Evolutionary conservation across 2,797 vertebrate species (phyloP).

Genomic region (Falco peregrinus): DNA sequence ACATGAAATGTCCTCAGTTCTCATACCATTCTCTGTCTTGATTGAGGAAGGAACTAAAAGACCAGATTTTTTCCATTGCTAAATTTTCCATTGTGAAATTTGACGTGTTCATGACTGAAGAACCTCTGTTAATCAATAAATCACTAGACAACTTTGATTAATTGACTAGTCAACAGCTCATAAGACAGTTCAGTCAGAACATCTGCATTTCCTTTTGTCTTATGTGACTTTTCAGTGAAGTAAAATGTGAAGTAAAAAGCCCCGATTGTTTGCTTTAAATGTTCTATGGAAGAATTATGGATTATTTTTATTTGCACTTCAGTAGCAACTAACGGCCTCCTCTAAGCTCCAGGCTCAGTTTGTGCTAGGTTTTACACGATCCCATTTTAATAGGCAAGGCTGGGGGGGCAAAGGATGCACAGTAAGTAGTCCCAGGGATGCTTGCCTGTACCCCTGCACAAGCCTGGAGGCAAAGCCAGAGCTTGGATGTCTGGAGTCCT

Average conservation of each 20-base stretch:
- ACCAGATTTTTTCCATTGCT: slow-evolving; percentile 68
- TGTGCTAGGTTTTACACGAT: slow-evolving; percentile 9
- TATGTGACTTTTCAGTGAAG: slow-evolving; percentile 37
- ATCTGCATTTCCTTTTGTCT: slow-evolving; percentile 64
- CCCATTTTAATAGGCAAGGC: neutral
- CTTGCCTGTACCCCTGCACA: rapidly evolving
- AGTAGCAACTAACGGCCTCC: slow-evolving; percentile 31
- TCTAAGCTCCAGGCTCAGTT: slow-evolving; percentile 6
- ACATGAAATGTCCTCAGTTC: slow-evolving; percentile 21
- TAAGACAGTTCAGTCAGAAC: slow-evolving; percentile 53
- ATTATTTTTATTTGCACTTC: slow-evolving; percentile 56
- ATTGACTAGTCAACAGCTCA: slow-evolving; percentile 66
- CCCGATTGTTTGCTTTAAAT: slow-evolving; percentile 28
- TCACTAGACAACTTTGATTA: slow-evolving; percentile 61
- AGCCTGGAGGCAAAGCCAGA: neutral
- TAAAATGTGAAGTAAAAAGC: neutral
- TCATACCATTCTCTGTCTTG: slow-evolving; percentile 44
- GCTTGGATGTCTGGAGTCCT: neutral
- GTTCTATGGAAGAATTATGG: slow-evolving; percentile 37
- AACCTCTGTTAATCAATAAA: slow-evolving; percentile 62
- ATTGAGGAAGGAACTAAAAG: slow-evolving; percentile 40
- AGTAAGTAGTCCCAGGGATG: neutral
- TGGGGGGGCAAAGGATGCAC: neutral
- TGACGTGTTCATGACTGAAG: slow-evolving; percentile 42
- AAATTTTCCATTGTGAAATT: slow-evolving; percentile 71